Evolutionary conservation across 2,888 invertebrate species (phyloP), one percentile per base, ranked within the genome.

Genomic region (Spatulosminthurus flaviceps): DNA sequence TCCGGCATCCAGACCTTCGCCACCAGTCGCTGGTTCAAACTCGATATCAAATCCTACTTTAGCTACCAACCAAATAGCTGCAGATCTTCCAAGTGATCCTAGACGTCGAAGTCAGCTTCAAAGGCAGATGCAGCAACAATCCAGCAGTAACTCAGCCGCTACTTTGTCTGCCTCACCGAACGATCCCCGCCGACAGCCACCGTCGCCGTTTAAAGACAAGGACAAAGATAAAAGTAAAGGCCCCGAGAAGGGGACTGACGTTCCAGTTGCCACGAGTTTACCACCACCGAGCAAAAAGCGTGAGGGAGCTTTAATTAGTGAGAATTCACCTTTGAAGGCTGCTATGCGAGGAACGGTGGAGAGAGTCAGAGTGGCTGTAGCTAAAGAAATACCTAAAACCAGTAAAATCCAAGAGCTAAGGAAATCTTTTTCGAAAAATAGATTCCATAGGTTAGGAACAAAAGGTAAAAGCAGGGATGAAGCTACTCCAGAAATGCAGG

Each of bases 31-130:
- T n/a, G 74, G 72, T 41, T 73, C 80, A 1, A 80, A 71, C 19
- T 60, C 72, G 21, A 61, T 22, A n/a, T 19, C 60, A 4, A 73
- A 80, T 71, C 77, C 80, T 0, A 71, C 51, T 22, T 60, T 80
- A 42, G 80, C 79, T 19, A 77, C 80, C 19, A 82, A 80, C 73
- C 80, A 81, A 74, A 81, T 80, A 42, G 71, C 67, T 4, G 79
- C 80, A 19, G 78, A 79, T 28, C 77, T 78, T 13, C 79, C 81
- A 13, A 73, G 41, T 41, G 81, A 81, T 26, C 81, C 81, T 9
- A 64, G 81, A 34, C 66, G 79, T 16, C 69, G 72, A 24, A 60
- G 24, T 1, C 73, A 74, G 29, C 21, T 79, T 1, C 66, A 79
- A 51, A 21, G 79, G n/a, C 66, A 66, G 34, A 42, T 41, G 24